phyloP scores from a whole-genome alignment of 2,113 vertebrate species.

The Poecile atricapillus region DNA sequence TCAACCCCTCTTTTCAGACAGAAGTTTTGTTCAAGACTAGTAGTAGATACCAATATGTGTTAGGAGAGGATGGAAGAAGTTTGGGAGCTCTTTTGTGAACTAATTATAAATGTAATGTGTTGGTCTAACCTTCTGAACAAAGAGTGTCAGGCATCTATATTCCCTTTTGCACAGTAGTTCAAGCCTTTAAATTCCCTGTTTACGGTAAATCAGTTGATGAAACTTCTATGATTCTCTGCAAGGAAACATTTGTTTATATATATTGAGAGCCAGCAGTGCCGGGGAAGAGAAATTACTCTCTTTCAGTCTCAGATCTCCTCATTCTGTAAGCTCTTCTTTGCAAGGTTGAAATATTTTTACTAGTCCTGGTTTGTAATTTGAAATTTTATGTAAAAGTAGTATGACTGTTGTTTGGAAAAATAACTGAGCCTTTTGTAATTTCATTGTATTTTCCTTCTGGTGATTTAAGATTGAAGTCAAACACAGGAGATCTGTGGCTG shows the following conservation, averaged over 20 bases:
- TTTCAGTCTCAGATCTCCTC: not conserved
- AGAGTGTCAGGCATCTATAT: not conserved
- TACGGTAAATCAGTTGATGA: not conserved
- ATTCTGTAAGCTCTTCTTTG: not conserved
- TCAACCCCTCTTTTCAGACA: not conserved
- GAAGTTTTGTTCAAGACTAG: not conserved
- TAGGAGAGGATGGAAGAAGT: not conserved
- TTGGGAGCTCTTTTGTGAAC: not conserved
- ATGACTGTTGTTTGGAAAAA: not conserved
- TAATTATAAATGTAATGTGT: not conserved
- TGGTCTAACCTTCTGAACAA: not conserved
- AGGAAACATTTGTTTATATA: not conserved
- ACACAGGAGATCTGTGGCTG: not conserved
- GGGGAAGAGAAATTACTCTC: not conserved
- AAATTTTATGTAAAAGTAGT: not conserved
- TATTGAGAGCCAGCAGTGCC: not conserved
- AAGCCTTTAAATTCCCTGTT: not conserved
- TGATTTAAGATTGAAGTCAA: not conserved
- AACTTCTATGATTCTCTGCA: not conserved
- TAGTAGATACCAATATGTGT: not conserved
- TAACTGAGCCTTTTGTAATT: not conserved
- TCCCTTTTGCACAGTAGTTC: not conserved
- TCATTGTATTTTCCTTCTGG: not conserved
- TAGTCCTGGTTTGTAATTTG: not conserved
- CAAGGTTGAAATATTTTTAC: not conserved